A percentile compares a stretch with the other conserved stretches of the same genome.
phyloP scores from a whole-genome alignment of 2,797 vertebrate species.

The Glyptemys insculpta region DNA sequence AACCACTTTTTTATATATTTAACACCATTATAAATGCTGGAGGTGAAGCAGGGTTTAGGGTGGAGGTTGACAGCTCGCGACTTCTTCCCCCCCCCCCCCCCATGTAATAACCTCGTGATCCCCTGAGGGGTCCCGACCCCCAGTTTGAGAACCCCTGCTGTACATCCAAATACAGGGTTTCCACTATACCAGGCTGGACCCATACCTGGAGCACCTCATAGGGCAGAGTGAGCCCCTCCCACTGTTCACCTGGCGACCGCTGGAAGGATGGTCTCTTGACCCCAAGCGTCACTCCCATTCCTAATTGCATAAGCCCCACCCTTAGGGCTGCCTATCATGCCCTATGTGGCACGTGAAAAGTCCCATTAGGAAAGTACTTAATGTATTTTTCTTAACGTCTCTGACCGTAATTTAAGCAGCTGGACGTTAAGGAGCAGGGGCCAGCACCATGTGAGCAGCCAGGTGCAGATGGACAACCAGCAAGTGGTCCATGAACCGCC shows the following conservation, averaged over 20 bases:
- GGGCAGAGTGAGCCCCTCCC: not conserved
- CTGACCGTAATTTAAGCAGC: not conserved
- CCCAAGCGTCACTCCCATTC: not conserved
- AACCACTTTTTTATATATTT: too few relatives aligned
- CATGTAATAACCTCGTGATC: too few relatives aligned
- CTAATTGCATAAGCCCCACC: not conserved
- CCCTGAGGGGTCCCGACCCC: too few relatives aligned
- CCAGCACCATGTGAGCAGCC: not conserved
- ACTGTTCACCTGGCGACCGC: not conserved
- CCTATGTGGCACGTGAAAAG: not conserved
- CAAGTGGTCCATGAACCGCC: too few relatives aligned
- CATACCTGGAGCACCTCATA: not conserved
- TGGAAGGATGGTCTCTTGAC: not conserved
- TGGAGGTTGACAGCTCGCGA: too few relatives aligned
- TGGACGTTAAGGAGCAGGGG: not conserved
- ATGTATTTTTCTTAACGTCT: not conserved
- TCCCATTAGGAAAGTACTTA: not conserved
- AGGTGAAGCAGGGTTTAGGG: too few relatives aligned
- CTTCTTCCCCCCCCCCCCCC: too few relatives aligned
- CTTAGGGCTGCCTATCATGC: not conserved
- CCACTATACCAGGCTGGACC: not conserved
- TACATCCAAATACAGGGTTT: not conserved
- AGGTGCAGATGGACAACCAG: not conserved
- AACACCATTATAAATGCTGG: too few relatives aligned
- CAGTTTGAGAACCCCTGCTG: too few relatives aligned